Base-by-base conservation (phyloP, 2,113 vertebrate genomes). In the Indri indri region DNA sequence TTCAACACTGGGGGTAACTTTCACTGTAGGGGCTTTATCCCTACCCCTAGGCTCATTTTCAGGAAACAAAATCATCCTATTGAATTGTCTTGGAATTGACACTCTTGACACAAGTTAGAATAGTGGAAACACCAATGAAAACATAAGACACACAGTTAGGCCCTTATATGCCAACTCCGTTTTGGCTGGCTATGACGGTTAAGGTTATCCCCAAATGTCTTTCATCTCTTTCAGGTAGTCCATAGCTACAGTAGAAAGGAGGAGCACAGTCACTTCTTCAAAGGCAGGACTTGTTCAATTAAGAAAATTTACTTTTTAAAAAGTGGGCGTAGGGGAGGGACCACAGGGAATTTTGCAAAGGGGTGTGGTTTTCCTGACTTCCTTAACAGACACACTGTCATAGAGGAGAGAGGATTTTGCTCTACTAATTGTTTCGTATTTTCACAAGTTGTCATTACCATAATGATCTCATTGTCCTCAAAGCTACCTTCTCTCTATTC, bases 361-460 rank as follows among this genome's bases (percentile, higher is more conserved):
- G 95, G 83, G 83, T 20, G 13, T 96, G 92, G 79, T 91, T 97
- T 94, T 57, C 77, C 82, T 96, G 95, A 90, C 96, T 93, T 82
- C 90, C 82, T 92, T 83, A 81, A 30, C 80, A 37, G 80, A 65
- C 4, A 12, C 34, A 54, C 88, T 84, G 94, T 95, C 79, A 79
- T 13, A 8, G 8, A 73, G 27, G 54, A 88, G 54, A 88, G 42
- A 96, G 92, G 92, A 63, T 68, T 97, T 80, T 65, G 74, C 59
- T 79, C 40, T 77, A 42, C 77, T 94, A 98, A 97, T 98, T 92
- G 91, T 91, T 95, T 86, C 16, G 0, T 82, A 0, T 97, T 97
- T 98, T 97, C 96, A 94, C 88, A 94, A 95, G 97, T 96, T 97
- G 96, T 91, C 77, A 95, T 97, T 98, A 88, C 59, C 79, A 63